A percentile compares a stretch with the other conserved stretches of the same genome.
Conservation (phyloP, 2,888 invertebrate species). For the Lissonota sp. region DNA sequence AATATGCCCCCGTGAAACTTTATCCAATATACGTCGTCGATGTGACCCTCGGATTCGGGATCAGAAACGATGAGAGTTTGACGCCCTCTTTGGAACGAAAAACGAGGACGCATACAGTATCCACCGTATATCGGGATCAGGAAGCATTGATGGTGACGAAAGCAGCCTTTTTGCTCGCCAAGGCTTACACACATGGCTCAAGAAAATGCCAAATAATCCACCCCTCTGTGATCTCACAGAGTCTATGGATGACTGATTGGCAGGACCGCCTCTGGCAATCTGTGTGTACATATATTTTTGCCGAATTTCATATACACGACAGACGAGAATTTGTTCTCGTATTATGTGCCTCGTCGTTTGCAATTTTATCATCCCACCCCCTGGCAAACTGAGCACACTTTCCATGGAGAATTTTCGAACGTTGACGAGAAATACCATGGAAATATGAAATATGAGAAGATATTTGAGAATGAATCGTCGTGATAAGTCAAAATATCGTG, state of each 20-base stretch:
- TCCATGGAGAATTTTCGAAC: no score
- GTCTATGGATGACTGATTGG: constrained; percentile 69
- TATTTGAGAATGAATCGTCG: not conserved
- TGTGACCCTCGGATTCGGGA: constrained; percentile 67
- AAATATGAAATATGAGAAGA: not conserved
- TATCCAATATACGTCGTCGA: constrained; percentile 74
- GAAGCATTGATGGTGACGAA: constrained; percentile 19
- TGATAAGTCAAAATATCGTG: not conserved
- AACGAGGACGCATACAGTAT: constrained; percentile 29
- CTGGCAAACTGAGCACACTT: no score
- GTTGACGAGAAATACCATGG: no score
- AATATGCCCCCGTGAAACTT: constrained; percentile 71
- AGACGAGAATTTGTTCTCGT: no score
- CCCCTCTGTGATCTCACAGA: constrained; percentile 41
- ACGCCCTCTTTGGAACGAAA: constrained; percentile 49
- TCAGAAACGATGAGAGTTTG: constrained; percentile 40
- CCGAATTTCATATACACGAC: constrained; percentile 23
- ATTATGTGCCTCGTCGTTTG: no score
- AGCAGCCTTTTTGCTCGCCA: constrained; percentile 26
- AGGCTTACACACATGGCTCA: constrained; percentile 20
- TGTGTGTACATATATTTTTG: constrained; percentile 41
- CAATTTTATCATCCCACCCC: no score
- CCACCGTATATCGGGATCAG: constrained; percentile 26
- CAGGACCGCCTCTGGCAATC: constrained; percentile 61
- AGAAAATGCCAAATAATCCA: constrained; percentile 44